Base-by-base conservation (phyloP, 2,113 vertebrate species). In the Sigmodon hispidus region DNA sequence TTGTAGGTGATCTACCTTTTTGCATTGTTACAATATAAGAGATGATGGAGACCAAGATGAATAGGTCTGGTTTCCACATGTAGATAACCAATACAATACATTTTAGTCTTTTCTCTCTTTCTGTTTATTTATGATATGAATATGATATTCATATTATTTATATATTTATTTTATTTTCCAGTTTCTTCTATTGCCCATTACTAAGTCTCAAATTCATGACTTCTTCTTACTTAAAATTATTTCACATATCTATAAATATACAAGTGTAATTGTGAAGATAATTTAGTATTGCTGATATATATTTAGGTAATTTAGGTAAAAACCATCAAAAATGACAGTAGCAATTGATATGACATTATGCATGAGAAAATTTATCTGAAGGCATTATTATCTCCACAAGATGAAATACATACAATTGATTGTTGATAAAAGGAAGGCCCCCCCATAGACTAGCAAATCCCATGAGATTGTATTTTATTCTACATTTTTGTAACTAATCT, bases 401-500 rank as follows among this genome's bases (percentile, higher is more conserved):
- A 45, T 9, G 80, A 31, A 40, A n/a, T 84, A 40, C n/a, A 43
- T 29, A 45, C 7, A 45, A 11, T 19, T 43, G 40, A 29, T 61
- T 63, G 80, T 13, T 61, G n/a, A 83, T 4, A 3, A 26, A 83
- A 3, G 26, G 57, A 16, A 84, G 2, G 40, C 16, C 8, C 1
- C 1, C 80, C 10, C 10, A 6, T 31, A 17, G 1, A 2, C 29
- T 61, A 61, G n/a, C 15, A 4, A 29, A 31, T 45, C 7, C 4
- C 26, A 63, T 19, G 1, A 45, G 26, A 17, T 26, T 84, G 10
- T 29, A 2, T 34, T 81, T 94, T 89, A 11, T 5, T 40, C 17
- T 52, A 1, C 17, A 1, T 57, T 52, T 72, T 85, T 79, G 65
- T 24, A 69, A 91, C 1, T 86, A n/a, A 43, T 63, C 24, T 57